These are phyloP conservation scores for Dicyrtoma fusca DNA, from an alignment of 2,888 invertebrate genomes.

Conservation along the genomic window DNA sequence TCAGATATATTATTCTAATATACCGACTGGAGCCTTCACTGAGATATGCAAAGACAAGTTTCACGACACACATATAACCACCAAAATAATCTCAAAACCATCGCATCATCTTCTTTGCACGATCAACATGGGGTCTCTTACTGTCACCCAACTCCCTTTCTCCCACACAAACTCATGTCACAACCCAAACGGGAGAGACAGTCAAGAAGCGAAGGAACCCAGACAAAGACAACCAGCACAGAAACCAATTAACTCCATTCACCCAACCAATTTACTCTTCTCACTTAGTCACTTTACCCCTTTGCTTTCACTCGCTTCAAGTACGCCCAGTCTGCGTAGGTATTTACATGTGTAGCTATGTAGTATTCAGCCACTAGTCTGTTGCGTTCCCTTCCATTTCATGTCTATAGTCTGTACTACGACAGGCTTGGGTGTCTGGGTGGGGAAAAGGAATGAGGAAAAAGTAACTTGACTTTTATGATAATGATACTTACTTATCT, in stretches of 20 bases:
- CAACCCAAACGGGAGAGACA: not conserved
- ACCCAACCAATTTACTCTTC: slow-evolving; percentile 19
- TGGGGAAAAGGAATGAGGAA: no score
- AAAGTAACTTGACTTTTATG: no score
- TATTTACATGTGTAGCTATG: no score
- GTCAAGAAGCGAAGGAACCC: not conserved
- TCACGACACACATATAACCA: not conserved
- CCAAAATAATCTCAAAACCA: slow-evolving; percentile 3
- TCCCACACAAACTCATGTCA: not conserved
- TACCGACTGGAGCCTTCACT: not conserved
- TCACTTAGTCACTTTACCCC: not conserved
- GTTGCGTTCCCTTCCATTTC: not conserved
- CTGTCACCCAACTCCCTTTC: slow-evolving; percentile 8
- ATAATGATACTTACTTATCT: no score
- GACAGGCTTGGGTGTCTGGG: no score
- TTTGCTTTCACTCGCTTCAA: not conserved
- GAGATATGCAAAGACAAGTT: not conserved
- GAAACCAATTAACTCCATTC: slow-evolving; percentile 17
- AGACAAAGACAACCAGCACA: slow-evolving; percentile 11
- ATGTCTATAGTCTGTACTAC: no score
- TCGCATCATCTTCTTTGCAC: slow-evolving; percentile 9
- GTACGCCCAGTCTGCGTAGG: not conserved
- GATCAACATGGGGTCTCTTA: slow-evolving; percentile 15
- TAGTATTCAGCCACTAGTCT: no score
- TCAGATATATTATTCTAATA: not conserved